Conservation (phyloP, 2,113 vertebrate species). For the Ictidomys tridecemlineatus region DNA sequence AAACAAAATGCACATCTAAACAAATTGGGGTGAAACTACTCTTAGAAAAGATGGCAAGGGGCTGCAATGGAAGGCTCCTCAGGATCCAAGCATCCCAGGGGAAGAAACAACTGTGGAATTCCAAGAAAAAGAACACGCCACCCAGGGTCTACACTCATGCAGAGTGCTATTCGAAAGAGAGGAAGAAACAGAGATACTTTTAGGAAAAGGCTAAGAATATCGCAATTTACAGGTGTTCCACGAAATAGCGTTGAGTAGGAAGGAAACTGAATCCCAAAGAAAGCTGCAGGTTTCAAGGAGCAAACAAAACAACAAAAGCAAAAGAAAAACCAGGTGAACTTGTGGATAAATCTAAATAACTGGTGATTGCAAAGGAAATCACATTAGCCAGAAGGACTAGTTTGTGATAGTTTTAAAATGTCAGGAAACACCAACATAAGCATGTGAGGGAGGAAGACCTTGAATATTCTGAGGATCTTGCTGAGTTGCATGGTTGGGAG, state of each 20-base stretch:
- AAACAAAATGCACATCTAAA: not conserved
- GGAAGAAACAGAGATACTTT: not conserved
- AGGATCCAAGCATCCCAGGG: too few species aligned
- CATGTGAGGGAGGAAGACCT: not conserved
- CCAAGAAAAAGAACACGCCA: too few species aligned
- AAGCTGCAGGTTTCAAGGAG: not conserved
- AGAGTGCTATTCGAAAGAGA: not conserved
- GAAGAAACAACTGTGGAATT: too few species aligned
- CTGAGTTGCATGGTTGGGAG: not conserved
- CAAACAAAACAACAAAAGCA: not conserved
- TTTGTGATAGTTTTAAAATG: not conserved
- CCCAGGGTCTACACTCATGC: not conserved
- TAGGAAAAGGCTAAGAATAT: not conserved
- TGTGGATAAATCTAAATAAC: not conserved
- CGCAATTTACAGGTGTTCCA: not conserved
- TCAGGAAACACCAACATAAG: not conserved
- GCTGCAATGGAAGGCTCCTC: not conserved
- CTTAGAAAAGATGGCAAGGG: not conserved
- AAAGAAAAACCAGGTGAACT: not conserved
- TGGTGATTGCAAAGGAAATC: not conserved
- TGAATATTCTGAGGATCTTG: not conserved
- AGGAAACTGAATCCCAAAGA: not conserved
- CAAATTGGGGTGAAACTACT: not conserved
- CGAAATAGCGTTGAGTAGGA: not conserved
- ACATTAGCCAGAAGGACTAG: not conserved